Evolutionary conservation across 2,888 invertebrate genomes (phyloP).

Genomic region (Acrocera orbiculus): DNA sequence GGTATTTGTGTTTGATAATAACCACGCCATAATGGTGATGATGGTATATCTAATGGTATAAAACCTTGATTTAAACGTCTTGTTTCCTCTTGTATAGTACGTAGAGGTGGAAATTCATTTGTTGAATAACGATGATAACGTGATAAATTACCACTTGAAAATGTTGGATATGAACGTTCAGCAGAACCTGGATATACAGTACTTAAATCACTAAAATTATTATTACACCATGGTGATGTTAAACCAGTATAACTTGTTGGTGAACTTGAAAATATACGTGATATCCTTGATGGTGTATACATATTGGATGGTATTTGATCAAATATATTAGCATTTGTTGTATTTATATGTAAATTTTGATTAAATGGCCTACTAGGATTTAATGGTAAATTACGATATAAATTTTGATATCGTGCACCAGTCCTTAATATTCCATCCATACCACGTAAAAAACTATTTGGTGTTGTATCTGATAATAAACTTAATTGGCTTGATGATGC

Average conservation of each 20-base stretch:
- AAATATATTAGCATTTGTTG: slow-evolving; percentile 19
- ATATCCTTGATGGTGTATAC: slow-evolving; percentile 30
- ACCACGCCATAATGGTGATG: slow-evolving; percentile 38
- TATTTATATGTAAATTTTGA: slow-evolving; percentile 25
- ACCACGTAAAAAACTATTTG: slow-evolving; percentile 35
- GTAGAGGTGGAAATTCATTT: slow-evolving; percentile 51
- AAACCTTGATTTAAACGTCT: slow-evolving; percentile 36
- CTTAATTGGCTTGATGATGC: slow-evolving; percentile 48
- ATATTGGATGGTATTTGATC: slow-evolving; percentile 20
- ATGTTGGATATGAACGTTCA: slow-evolving; percentile 61
- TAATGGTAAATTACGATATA: slow-evolving; percentile 18
- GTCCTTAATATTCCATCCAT: slow-evolving; percentile 23
- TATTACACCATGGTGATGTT: slow-evolving; percentile 47
- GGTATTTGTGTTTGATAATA: slow-evolving; percentile 27
- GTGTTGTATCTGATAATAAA: slow-evolving; percentile 46
- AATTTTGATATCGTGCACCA: slow-evolving; percentile 24
- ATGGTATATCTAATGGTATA: slow-evolving; percentile 45
- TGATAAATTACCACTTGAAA: slow-evolving; percentile 39
- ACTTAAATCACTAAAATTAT: slow-evolving; percentile 66
- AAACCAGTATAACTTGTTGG: slow-evolving; percentile 40
- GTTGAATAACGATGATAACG: slow-evolving; percentile 38
- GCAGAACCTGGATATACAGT: slow-evolving; percentile 68
- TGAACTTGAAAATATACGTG: slow-evolving; percentile 45
- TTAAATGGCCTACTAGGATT: slow-evolving; percentile 25
- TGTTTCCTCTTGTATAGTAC: slow-evolving; percentile 56